Evolutionary conservation across 2,888 invertebrate genomes (phyloP), one percentile per base, ranked within the genome.

Genomic region (Tortrix viridana): DNA sequence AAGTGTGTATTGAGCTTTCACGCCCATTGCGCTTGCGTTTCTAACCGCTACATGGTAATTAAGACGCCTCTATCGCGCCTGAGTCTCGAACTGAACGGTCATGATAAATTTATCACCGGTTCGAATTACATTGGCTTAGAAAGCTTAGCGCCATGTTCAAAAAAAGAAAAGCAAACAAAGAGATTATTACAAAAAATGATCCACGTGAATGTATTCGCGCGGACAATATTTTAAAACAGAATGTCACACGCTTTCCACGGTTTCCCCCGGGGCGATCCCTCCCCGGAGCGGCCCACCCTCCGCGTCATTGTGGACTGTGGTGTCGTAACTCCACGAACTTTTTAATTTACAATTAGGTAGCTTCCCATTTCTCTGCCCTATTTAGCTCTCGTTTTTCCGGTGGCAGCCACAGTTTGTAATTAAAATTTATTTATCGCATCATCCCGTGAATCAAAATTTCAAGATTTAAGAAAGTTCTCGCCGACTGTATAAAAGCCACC

Each of bases 341-440:
- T 92, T 92, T 92, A 92, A 92, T 92, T 92, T 92, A 92, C 91
- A 91, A 92, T 92, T 91, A 92, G 90, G 90, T 91, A 91, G 91
- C 90, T 89, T 90, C 90, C 88, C 91, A 90, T 91, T 90, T 91
- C 90, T 89, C 89, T 90, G 90, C 85, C 90, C 90, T 91, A 91
- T 92, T 91, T 91, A 92, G 91, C 90, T 89, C 85, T 86, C 88
- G 86, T 89, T 91, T 89, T 89, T 89, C 88, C 88, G 86, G 89
- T 85, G 82, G 82, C 81, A 80, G 79, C 79, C 77, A 78, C 80
- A 77, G 82, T 84, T 83, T 79, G 84, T 90, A 88, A 90, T 90
- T 88, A 86, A 89, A 89, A 90, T 88, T 88, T 90, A 89, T 89
- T 90, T 89, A 88, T 88, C 86, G 80, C 81, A 79, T 86, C 85